Percentiles rank a stretch among this genome's conserved stretches.
phyloP scores from a whole-genome alignment of 2,113 vertebrate species.

The Suncus etruscus region DNA sequence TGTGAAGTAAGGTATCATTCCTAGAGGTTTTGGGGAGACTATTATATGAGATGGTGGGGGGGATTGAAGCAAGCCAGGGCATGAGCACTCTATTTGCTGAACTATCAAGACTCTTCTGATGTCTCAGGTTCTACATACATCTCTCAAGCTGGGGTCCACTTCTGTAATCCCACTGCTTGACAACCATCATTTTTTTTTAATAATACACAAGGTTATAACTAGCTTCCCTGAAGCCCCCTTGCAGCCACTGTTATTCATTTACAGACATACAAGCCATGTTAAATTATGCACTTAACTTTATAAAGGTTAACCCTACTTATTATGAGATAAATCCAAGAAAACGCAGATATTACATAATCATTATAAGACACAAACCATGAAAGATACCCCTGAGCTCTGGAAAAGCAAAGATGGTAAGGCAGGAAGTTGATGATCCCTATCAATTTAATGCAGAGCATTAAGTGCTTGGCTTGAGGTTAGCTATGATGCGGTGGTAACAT shows the following conservation, averaged over 20 bases:
- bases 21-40: no score
- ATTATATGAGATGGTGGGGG: no score
- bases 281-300: slow-evolving; percentile 17
- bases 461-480: not conserved
- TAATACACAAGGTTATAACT: slow-evolving; percentile 6
- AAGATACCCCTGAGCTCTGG: not conserved
- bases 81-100: not conserved
- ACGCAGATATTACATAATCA: not conserved
- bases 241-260: not conserved
- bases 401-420: slow-evolving; percentile 18
- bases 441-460: not conserved
- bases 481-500: not conserved
- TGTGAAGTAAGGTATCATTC: no score
- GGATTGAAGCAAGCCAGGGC: not conserved
- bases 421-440: not conserved
- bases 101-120: slow-evolving; percentile 13
- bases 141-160: not conserved
- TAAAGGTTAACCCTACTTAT: not conserved
- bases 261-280: slow-evolving; percentile 8
- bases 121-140: slow-evolving; percentile 6
- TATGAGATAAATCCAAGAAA: slow-evolving; percentile 20
- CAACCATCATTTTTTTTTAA: not conserved
- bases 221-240: not conserved
- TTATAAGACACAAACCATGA: not conserved
- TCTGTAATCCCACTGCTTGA: not conserved